phyloP scores from a whole-genome alignment of 2,888 invertebrate species.

The Pyrgus malvae region DNA sequence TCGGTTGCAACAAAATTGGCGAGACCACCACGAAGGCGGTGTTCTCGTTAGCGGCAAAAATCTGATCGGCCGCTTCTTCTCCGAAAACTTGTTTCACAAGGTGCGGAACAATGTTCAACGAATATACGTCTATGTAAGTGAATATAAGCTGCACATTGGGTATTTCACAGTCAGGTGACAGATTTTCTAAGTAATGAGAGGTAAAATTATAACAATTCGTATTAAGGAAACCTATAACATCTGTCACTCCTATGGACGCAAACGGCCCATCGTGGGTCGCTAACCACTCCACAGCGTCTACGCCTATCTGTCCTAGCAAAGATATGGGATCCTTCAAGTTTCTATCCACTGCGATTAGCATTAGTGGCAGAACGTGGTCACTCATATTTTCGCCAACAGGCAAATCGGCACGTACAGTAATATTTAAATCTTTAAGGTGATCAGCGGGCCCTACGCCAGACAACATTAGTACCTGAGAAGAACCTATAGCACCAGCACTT shows the following conservation, averaged over 20 bases:
- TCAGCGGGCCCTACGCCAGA: conserved; percentile 58
- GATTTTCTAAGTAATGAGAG: conserved; percentile 37
- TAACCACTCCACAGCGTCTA: conserved; percentile 39
- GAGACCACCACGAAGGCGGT: conserved; percentile 43
- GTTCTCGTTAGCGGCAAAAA: conserved; percentile 41
- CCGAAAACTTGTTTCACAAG: conserved; percentile 26
- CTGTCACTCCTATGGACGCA: conserved; percentile 53
- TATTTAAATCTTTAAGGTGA: conserved; percentile 45
- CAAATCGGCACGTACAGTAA: conserved; percentile 46
- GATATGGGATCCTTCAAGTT: conserved; percentile 25
- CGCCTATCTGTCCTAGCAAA: conserved; percentile 19
- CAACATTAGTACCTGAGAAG: conserved; percentile 57
- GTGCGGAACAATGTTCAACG: conserved; percentile 32
- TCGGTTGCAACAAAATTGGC: conserved; percentile 48
- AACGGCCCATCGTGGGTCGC: conserved; percentile 42
- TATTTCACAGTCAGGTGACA: conserved; percentile 46
- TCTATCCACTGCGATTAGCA: conserved; percentile 45
- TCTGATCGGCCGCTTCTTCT: conserved; percentile 39
- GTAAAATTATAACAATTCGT: conserved; percentile 51
- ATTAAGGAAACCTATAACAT: conserved; percentile 50
- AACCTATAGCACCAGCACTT: conserved; percentile 56
- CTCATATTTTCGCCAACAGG: conserved; percentile 56
- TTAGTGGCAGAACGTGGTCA: conserved; percentile 51
- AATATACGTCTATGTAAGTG: conserved; percentile 44
- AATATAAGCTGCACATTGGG: conserved; percentile 53